Conservation (phyloP, 2,888 invertebrate genomes). For the Apodemia mormo region DNA sequence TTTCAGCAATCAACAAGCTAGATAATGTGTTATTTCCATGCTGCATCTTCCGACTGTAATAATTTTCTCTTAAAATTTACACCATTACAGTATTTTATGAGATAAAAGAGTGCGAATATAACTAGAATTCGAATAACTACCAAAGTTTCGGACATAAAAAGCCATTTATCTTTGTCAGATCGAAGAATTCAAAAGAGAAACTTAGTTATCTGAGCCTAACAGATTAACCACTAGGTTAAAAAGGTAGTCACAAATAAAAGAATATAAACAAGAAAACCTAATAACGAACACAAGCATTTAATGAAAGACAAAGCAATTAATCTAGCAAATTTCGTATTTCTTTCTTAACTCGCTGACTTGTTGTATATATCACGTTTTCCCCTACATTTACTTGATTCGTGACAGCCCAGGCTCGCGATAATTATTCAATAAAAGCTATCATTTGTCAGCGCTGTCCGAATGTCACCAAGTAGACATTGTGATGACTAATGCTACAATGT, state of each 20-base stretch:
- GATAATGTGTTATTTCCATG: too few species aligned
- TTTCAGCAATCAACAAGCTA: too few species aligned
- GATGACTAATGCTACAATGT: constrained; percentile 74
- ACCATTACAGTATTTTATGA: too few species aligned
- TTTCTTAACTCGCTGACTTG: constrained; percentile 29
- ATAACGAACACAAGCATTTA: not conserved
- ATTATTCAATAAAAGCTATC: constrained; percentile 77
- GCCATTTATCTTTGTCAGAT: too few species aligned
- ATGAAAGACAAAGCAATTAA: constrained; percentile 16
- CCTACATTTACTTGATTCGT: constrained; percentile 55
- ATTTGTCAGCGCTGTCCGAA: constrained; percentile 74
- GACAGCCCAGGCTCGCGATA: constrained; percentile 55
- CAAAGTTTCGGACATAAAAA: too few species aligned
- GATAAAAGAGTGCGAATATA: too few species aligned
- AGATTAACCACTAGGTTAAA: not conserved
- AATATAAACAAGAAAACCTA: not conserved
- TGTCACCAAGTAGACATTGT: constrained; percentile 71
- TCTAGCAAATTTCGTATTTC: constrained; percentile 10
- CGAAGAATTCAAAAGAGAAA: too few species aligned
- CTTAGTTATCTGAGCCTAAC: too few species aligned
- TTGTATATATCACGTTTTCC: constrained; percentile 46
- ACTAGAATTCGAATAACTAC: too few species aligned
- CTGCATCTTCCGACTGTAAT: too few species aligned
- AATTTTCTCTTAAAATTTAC: too few species aligned
- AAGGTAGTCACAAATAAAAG: not conserved